Conservation (phyloP, 2,113 vertebrate species). For the Campylorhamphus procurvoides region DNA sequence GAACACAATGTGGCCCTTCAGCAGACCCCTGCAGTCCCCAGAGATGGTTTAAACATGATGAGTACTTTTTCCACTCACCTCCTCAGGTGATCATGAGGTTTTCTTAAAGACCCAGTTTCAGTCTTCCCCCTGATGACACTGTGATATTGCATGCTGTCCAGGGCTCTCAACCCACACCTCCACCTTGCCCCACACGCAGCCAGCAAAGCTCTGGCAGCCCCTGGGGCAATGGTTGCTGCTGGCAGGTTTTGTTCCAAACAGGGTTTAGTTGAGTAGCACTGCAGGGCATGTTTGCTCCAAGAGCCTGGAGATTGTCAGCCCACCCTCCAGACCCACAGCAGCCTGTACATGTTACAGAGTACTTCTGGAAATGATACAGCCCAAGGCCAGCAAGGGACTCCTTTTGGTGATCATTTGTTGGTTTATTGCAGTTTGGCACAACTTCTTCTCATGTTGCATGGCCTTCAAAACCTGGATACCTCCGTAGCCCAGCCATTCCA, state of each 20-base stretch:
- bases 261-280: background rate
- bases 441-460: accelerated
- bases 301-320: background rate
- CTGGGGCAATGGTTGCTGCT: background rate
- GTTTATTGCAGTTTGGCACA: background rate
- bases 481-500: background rate
- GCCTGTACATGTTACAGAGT: accelerated
- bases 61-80: background rate
- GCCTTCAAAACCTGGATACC: background rate
- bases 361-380: background rate
- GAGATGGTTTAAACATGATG: accelerated
- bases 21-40: background rate
- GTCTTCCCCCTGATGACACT: background rate
- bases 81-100: background rate
- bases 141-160: too few species aligned
- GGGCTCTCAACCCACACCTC: background rate
- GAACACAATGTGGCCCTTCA: background rate
- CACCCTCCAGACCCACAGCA: background rate
- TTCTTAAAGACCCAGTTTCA: background rate
- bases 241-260: background rate
- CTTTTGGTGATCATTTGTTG: background rate
- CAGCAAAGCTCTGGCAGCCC: background rate
- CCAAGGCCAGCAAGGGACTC: background rate
- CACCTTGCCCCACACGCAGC: accelerated
- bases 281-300: background rate